phyloP scores from a whole-genome alignment of 2,888 invertebrate genomes.

The Autographa pulchrina region DNA sequence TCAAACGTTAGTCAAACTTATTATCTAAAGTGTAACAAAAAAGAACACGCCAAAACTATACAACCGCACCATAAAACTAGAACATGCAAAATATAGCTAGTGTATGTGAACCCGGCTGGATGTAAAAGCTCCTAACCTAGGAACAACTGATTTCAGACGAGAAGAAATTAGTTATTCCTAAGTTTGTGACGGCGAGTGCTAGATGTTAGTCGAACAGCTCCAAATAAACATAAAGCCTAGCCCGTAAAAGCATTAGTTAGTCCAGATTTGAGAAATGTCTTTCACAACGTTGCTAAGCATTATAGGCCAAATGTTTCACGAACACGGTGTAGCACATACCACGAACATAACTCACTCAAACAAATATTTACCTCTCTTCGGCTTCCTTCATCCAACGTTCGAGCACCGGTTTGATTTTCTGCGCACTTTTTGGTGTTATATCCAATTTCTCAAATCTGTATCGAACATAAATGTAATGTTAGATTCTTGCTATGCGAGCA shows the following conservation, averaged over 20 bases:
- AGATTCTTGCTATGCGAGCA: slow-evolving; percentile 83
- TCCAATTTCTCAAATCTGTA: slow-evolving; percentile 99
- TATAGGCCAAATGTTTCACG: slow-evolving; percentile 88
- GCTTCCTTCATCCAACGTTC: slow-evolving; percentile 99
- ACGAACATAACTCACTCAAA: slow-evolving; percentile 86
- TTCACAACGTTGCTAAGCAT: slow-evolving; percentile 85
- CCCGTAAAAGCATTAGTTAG: slow-evolving; percentile 85
- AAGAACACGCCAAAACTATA: slow-evolving; percentile 45
- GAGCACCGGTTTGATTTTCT: slow-evolving; percentile 99
- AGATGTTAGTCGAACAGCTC: slow-evolving; percentile 65
- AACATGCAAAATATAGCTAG: slow-evolving; percentile 51
- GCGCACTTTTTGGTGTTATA: slow-evolving; percentile 99
- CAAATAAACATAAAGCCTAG: slow-evolving; percentile 77
- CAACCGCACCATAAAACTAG: slow-evolving; percentile 43
- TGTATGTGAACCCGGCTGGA: slow-evolving; percentile 25
- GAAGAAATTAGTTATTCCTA: slow-evolving; percentile 62
- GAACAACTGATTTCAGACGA: slow-evolving; percentile 55
- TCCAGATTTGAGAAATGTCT: slow-evolving; percentile 89
- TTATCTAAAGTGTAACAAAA: slow-evolving; percentile 24
- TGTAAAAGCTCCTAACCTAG: slow-evolving; percentile 53
- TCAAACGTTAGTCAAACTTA: slow-evolving; percentile 34
- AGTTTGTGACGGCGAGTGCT: slow-evolving; percentile 50
- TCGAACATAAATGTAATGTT: slow-evolving; percentile 88
- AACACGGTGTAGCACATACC: slow-evolving; percentile 82
- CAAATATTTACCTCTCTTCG: slow-evolving; percentile 95